Base-by-base conservation (phyloP, 2,113 vertebrate species). In the Barnardius zonarius region DNA sequence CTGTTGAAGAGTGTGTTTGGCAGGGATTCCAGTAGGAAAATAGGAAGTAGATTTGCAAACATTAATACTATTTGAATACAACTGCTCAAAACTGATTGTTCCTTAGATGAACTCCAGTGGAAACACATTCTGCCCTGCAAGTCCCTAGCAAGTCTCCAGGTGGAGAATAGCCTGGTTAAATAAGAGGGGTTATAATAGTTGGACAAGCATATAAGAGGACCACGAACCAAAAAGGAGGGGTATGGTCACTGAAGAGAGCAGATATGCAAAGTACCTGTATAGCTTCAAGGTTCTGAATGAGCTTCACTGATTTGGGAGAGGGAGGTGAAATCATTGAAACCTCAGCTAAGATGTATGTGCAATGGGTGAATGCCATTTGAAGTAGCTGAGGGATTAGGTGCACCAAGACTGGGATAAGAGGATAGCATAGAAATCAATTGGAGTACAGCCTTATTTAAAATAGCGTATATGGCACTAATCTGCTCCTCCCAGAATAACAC, bases 31-130 rank as follows among this genome's bases (percentile, higher is more conserved):
- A 97, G 95, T 27, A 98, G 97, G 95, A 97, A 98, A 98, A 98
- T 98, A 98, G 97, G 97, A 98, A 98, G 97, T 96, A 73, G 91
- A 96, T 98, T 98, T 97, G 97, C 98, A 98, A 98, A 98, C 97
- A 98, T 98, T 97, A 98, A 98, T 97, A 97, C 96, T 97, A 97
- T 98, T 98, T 98, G 98, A 98, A 98, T 98, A 97, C 96, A 97
- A 97, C 97, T 97, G 95, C 92, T 98, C 97, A 95, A 97, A 97
- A 92, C 95, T 95, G 93, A 98, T 97, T 97, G 97, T 97, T 98
- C 95, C 48, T 43, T 82, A 88, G 94, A 96, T 97, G 96, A 97
- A 91, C 96, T 92, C 67, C 87, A 73, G 92, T 93, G 66, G 93
- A 91, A 97, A 93, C 63, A 87, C 78, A 37, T 94, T 95, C 92